Evolutionary conservation across 2,797 vertebrate genomes (phyloP), one percentile per base, ranked within the genome.

Genomic region (Centroberyx gerrardi): DNA sequence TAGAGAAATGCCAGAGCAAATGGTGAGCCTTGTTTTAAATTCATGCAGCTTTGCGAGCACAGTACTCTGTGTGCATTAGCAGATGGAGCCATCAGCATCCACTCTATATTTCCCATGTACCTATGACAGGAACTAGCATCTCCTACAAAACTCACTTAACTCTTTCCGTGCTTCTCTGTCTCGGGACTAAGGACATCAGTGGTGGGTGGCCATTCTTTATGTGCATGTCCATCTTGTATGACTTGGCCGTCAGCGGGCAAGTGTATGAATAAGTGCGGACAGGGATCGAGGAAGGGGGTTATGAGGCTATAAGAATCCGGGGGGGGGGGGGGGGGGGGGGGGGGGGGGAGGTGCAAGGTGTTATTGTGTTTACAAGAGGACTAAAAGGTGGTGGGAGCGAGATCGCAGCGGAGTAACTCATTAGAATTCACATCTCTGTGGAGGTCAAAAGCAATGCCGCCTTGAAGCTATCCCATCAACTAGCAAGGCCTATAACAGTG

Each of bases 291-390:
- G 46, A 48, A 48, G 17, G 14, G 46, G 17, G 46, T 48, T 48
- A 17, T 56, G 28, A 56, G 14, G 29, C 12, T n/a, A 22, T 60
- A 36, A 28, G n/a, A 65, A 10, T 64, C 51, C 18, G 22, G 42
- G 33, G 27, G 17, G 12, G 65, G 60, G 28, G 31, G 22, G 4
- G 49, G 22, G 42, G 33, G 27, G 17, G 12, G 65, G 60, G 28
- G 31, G 22, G 42, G 33, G 27, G 17, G 12, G 65, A 55, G 28
- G 31, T 18, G 49, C 6, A 31, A 8, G 46, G 31, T 54, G 58
- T 63, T 63, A 48, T 55, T 73, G 12, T 51, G 49, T 80, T 76
- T 59, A 70, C 63, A 72, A 69, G 59, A 28, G 7, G 67, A 61
- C 46, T 13, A 59, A 52, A 56, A 31, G 36, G 31, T 9, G 27